Percentiles rank a stretch among this genome's conserved stretches.
These are phyloP conservation scores for Zaprionus inermis DNA, from an alignment of 1,140 invertebrate genomes.

Conservation along the genomic window DNA sequence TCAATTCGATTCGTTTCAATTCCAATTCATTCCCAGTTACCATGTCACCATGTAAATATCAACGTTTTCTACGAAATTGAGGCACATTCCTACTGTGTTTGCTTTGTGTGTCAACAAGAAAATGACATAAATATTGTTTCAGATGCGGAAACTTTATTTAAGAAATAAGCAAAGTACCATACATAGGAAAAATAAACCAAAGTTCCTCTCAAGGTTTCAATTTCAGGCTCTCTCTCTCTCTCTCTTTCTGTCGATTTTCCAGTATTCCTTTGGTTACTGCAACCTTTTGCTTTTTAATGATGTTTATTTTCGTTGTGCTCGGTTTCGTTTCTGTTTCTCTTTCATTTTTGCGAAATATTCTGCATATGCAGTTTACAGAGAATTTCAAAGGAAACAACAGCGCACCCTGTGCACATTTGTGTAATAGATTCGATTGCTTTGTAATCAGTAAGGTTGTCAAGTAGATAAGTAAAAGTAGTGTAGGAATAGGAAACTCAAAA, in stretches of 20 bases:
- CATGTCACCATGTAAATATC: slow-evolving; percentile 42
- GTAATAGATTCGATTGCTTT: slow-evolving; percentile 15
- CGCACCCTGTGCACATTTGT: background rate
- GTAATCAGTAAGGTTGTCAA: slow-evolving; percentile 10
- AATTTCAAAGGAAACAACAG: background rate
- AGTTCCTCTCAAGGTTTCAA: slow-evolving; percentile 24
- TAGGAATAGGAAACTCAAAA: too few relatives aligned
- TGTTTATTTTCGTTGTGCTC: slow-evolving; percentile 47
- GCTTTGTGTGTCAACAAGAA: slow-evolving; percentile 19
- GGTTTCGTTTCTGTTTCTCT: slow-evolving; percentile 13
- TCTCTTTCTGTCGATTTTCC: background rate
- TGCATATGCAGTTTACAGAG: slow-evolving; percentile 17
- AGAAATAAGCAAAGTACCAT: slow-evolving; percentile 14
- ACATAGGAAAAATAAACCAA: background rate
- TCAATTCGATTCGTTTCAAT: slow-evolving; percentile 20
- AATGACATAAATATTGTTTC: slow-evolving; percentile 59
- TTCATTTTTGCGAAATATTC: slow-evolving; percentile 21
- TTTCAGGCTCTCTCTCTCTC: background rate
- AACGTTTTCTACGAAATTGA: slow-evolving; percentile 46
- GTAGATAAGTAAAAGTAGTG: slow-evolving; percentile 2
- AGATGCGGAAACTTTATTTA: slow-evolving; percentile 25
- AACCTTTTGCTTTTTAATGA: slow-evolving; percentile 36
- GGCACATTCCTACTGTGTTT: slow-evolving; percentile 29
- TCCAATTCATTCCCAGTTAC: background rate
- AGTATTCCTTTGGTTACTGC: slow-evolving; percentile 13